phyloP scores from a whole-genome alignment of 2,113 vertebrate species.

The Cyphomyrus plagiostoma region DNA sequence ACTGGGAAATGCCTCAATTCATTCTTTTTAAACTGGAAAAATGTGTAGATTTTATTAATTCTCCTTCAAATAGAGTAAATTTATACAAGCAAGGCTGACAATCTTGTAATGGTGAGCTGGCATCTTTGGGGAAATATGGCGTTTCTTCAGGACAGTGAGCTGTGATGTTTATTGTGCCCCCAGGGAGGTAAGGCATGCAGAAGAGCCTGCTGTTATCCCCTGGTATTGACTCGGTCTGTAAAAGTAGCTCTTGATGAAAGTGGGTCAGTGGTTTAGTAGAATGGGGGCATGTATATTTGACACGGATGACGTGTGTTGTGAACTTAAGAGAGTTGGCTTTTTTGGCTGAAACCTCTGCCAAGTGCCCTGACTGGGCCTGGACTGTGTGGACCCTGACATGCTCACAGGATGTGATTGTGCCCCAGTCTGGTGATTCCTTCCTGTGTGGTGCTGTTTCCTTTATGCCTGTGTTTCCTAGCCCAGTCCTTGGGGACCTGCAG shows the following conservation, averaged over 20 bases:
- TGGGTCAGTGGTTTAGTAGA: not conserved
- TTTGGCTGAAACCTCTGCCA: not conserved
- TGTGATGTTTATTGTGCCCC: not conserved
- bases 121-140: not conserved
- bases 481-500: not conserved
- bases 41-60: not conserved
- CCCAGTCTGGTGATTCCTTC: not conserved
- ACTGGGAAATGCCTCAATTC: not conserved
- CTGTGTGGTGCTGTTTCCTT: not conserved
- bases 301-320: not conserved
- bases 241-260: not conserved
- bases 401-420: not conserved
- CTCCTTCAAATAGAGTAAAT: not conserved
- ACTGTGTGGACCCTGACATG: not conserved
- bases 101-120: not conserved
- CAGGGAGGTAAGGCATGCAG: slow-evolving; percentile 16
- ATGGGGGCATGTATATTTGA: not conserved
- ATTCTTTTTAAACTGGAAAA: not conserved
- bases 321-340: not conserved
- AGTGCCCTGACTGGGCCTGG: not conserved
- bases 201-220: slow-evolving; percentile 27
- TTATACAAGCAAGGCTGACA: not conserved
- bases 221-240: not conserved
- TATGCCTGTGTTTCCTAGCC: not conserved
- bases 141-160: not conserved